These are phyloP conservation scores for Corythaixoides concolor DNA, from an alignment of 2,113 vertebrate genomes.

Conservation along the genomic window DNA sequence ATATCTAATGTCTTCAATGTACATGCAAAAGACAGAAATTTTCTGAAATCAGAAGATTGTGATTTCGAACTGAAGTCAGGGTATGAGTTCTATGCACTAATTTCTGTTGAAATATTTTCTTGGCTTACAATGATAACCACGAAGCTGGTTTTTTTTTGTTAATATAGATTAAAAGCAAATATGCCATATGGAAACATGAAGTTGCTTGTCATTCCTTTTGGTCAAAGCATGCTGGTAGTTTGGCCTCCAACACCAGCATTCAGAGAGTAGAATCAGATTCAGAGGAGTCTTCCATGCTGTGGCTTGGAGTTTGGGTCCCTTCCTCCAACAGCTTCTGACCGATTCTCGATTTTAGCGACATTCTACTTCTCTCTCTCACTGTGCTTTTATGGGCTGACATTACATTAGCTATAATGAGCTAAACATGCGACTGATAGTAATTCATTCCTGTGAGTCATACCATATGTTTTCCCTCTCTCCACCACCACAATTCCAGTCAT, in stretches of 20 bases:
- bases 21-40: neutral
- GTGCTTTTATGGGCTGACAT: neutral
- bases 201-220: neutral
- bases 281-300: neutral
- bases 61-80: neutral
- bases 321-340: neutral
- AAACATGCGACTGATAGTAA: neutral
- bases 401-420: neutral
- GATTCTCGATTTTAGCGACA: fast-evolving
- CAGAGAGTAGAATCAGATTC: neutral
- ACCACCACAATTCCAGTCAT: neutral
- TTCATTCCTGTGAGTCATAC: neutral
- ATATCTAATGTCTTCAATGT: neutral
- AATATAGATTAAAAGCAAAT: neutral
- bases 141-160: neutral
- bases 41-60: neutral
- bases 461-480: neutral
- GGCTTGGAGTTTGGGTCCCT: neutral
- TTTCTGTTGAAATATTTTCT: neutral
- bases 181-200: neutral
- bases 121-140: neutral
- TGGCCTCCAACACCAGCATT: neutral
- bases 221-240: neutral
- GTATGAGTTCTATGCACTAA: neutral
- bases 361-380: neutral